Base-by-base conservation (phyloP, 2,888 invertebrate species). In the Heliconius ethilla region DNA sequence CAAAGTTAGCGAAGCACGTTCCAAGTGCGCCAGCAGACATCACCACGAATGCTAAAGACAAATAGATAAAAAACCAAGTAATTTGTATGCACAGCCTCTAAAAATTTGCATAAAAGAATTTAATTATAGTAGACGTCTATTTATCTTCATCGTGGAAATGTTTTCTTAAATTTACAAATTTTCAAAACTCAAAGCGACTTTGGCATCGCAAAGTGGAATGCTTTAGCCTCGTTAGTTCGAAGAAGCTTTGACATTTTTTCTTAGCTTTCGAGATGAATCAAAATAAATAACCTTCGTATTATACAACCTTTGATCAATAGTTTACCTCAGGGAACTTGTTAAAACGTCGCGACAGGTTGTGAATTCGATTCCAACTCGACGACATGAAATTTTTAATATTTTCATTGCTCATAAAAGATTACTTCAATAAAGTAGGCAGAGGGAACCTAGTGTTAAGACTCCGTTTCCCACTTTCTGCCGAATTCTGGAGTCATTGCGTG, bases 211-310 rank as follows among this genome's bases (percentile, higher is more conserved):
- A 72, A 72, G 67, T 69, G 40, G n/a, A 69, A 72, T 72, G 33
- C 29, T 55, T 72, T 55, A 72, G 33, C 70, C 67, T 72, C 70
- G 70, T 72, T 72, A 72, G 55, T n/a, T 55, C 70, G 55, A 51
- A 70, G 55, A 51, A 13, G 55, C 70, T 72, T 72, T 33, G 55
- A 72, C 55, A 72, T 72, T 72, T 72, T 72, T 72, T 55, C 70
- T 59, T 55, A 72, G 55, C 55, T 55, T 33, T 72, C 29, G 13
- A 33, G 55, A 10, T 15, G 13, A 55, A 59, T 55, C 55, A 33
- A 72, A 70, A 72, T 55, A 72, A 72, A 72, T 27, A 72, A 55
- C 55, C 29, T 33, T 72, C 33, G 22, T n/a, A 13, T 33, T n/a
- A 33, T 11, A 55, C 29, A 29, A 15, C 13, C n/a, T 55, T 22